phyloP scores from a whole-genome alignment of 2,797 vertebrate genomes.

The Heteromormyrus szaboi region DNA sequence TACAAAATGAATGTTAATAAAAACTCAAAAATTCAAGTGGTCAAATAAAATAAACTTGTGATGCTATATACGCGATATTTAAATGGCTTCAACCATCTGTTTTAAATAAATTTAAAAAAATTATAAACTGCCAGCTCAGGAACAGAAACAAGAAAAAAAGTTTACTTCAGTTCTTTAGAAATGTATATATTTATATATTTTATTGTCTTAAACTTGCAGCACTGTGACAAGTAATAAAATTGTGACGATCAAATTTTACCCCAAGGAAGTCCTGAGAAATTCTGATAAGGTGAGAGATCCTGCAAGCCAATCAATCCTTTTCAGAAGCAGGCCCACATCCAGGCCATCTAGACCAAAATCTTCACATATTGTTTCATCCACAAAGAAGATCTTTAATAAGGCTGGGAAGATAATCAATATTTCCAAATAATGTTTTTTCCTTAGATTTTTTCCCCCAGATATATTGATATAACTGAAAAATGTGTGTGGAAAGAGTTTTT shows the following conservation, averaged over 20 bases:
- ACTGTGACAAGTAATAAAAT: neutral
- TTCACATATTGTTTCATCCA: neutral
- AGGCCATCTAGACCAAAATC: neutral
- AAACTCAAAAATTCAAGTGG: neutral
- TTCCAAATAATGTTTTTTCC: neutral
- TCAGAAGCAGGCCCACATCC: neutral
- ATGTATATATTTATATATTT: neutral
- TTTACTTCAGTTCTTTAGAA: neutral
- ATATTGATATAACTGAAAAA: neutral
- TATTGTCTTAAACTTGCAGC: neutral
- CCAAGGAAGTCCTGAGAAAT: conserved; percentile 23
- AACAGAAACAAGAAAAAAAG: neutral
- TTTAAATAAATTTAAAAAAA: neutral
- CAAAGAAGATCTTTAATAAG: neutral
- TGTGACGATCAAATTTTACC: conserved; percentile 32
- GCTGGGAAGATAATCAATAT: neutral
- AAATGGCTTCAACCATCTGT: neutral
- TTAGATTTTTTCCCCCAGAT: neutral
- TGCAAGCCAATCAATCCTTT: neutral
- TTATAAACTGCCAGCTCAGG: neutral
- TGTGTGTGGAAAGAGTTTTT: neutral
- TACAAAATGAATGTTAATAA: neutral
- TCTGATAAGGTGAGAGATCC: conserved; percentile 20
- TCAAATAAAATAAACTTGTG: neutral
- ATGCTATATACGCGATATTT: neutral